Evolutionary conservation across 2,888 invertebrate genomes (phyloP).

Genomic region (Danaus chrysippus): DNA sequence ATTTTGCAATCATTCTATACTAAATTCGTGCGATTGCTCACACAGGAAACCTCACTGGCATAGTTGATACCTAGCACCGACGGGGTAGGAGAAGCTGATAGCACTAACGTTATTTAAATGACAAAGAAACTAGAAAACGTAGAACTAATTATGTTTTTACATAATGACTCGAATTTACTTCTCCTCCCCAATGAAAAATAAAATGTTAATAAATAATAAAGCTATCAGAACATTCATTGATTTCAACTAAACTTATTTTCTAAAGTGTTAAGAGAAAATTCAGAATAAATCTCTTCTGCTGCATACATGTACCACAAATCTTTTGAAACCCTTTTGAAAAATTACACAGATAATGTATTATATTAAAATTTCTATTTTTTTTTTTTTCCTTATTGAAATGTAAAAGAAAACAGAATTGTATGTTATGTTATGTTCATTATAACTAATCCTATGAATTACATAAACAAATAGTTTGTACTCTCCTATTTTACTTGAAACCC

Average conservation of each 20-base stretch:
- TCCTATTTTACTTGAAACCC: constrained; percentile 70
- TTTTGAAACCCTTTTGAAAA: no score
- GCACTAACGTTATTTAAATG: constrained; percentile 16
- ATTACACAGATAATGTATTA: no score
- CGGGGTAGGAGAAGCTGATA: constrained; percentile 36
- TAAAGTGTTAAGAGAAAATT: constrained; percentile 5
- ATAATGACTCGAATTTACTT: constrained; percentile 21
- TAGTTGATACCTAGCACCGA: constrained; percentile 41
- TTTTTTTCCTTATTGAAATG: no score
- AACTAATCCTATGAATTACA: constrained; percentile 42
- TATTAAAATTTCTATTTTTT: no score
- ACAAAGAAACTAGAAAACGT: constrained; percentile 17
- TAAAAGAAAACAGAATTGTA: no score
- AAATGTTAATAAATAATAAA: constrained; percentile 34
- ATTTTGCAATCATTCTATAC: constrained; percentile 19
- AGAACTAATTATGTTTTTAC: constrained; percentile 8
- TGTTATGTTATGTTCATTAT: not conserved
- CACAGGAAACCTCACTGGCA: constrained; percentile 38
- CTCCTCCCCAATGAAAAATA: constrained; percentile 30
- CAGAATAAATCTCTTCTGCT: not conserved
- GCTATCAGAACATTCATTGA: constrained; percentile 49
- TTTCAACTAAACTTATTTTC: constrained; percentile 25
- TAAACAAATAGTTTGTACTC: constrained; percentile 73
- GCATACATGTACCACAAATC: not conserved
- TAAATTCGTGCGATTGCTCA: constrained; percentile 30